Base-by-base conservation (phyloP, 2,888 invertebrate species). In the Imbricaverruca yamaguchii region DNA sequence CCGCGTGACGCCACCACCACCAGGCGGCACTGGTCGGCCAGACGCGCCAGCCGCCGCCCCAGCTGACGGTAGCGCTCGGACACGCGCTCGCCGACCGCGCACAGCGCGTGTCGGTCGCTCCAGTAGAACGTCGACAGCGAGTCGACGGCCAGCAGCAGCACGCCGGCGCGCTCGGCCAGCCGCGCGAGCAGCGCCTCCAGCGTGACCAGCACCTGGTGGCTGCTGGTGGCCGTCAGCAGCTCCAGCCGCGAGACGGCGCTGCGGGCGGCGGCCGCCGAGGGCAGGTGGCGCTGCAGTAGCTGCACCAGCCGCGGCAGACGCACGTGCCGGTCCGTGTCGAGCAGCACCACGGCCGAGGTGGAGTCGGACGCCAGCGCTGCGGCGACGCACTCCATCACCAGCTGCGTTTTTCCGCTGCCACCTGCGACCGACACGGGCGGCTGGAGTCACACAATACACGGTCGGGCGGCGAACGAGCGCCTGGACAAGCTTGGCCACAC, bases 111-210 rank as follows among this genome's bases (percentile, higher is more conserved):
- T 9, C 53, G 74, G 53, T 74, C 74, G 21, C 74, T 74, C 74
- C 74, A 74, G 74, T 74, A 74, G 74, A 74, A 74, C 55, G 74
- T 21, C 55, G 53, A 74, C 15, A 74, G 74, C 74, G 74, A 74
- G 74, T 74, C 74, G 53, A 74, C 55, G 21, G 74, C 55, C 53
- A 74, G 74, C 53, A 74, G 53, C 18, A 74, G 18, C 15, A 55
- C 18, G 10, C 74, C 74, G 21, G 74, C 74, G 18, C 53, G 74
- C 74, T 74, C 39, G 21, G 23, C 39, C 55, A 74, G 74, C 55
- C 55, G 53, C 10, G 21, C 10, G 21, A 74, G 74, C 53, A 74
- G 74, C 53, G 53, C 55, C 55, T 74, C 74, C 53, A 74, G 74
- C 74, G 74, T 21, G 0, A 74, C 74, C 53, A 53, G 74, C 21